phyloP scores from a whole-genome alignment of 2,797 vertebrate species.

The Sebastes hubbsi region DNA sequence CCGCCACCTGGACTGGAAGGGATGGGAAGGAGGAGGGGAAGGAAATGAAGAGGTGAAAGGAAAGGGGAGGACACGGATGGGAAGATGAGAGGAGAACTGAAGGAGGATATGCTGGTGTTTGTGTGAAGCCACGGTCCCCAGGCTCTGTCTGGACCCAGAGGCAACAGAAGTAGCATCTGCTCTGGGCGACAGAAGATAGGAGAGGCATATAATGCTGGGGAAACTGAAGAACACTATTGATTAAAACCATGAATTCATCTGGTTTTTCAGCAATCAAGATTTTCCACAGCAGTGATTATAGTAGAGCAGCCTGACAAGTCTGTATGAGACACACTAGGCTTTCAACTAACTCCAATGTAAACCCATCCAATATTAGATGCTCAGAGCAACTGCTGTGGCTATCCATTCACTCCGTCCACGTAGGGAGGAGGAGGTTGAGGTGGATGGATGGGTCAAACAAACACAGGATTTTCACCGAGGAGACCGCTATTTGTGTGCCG shows the following conservation, averaged over 20 bases:
- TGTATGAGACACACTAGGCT: neutral
- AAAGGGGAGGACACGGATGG: neutral
- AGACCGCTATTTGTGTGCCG: no score
- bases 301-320: neutral
- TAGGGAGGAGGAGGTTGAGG: neutral
- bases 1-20: slow-evolving; percentile 37
- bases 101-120: slow-evolving; percentile 51
- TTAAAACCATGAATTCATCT: slow-evolving; percentile 28
- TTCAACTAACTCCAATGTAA: neutral
- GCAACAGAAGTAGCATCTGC: slow-evolving; percentile 56
- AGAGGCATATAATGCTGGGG: slow-evolving; percentile 2
- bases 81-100: slow-evolving; percentile 27
- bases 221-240: slow-evolving; percentile 27
- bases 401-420: neutral
- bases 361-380: no score
- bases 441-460: neutral
- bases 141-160: slow-evolving; percentile 59
- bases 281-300: slow-evolving; percentile 5
- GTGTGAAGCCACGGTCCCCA: slow-evolving; percentile 40
- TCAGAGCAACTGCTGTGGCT: no score
- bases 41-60: slow-evolving; percentile 24
- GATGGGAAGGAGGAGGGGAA: neutral
- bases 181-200: slow-evolving; percentile 10
- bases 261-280: slow-evolving; percentile 5
- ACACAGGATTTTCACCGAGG: neutral